Evolutionary conservation across 2,888 invertebrate genomes (phyloP).

Genomic region (Tipula lateralis): DNA sequence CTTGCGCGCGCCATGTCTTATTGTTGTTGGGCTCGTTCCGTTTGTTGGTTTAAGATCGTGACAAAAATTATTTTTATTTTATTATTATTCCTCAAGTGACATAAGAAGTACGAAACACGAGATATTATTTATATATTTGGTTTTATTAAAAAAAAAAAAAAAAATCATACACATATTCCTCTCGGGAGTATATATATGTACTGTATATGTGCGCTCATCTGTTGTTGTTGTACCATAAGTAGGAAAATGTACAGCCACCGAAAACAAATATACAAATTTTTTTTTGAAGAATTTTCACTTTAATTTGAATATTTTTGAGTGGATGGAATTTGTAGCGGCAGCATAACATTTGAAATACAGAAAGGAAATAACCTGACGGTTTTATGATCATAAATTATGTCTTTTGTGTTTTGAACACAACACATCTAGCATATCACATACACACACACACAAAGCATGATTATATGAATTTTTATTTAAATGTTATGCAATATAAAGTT

Average conservation of each 20-base stretch:
- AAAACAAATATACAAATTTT: background rate
- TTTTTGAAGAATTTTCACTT: background rate
- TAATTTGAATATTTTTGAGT: conserved; percentile 6
- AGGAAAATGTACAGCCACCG: background rate
- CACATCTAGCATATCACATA: background rate
- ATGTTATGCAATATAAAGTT: background rate
- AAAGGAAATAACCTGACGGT: conserved; percentile 24
- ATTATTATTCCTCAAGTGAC: conserved; percentile 7
- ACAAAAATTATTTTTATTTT: conserved; percentile 14
- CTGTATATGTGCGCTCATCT: background rate
- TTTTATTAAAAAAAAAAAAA: background rate
- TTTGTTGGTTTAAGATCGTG: background rate
- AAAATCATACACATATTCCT: background rate
- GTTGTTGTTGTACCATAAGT: background rate
- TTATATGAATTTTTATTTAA: background rate
- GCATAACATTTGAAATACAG: background rate
- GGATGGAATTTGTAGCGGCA: background rate
- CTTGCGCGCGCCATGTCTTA: background rate
- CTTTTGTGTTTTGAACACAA: background rate
- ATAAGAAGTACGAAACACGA: background rate
- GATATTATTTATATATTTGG: conserved; percentile 19
- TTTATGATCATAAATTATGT: conserved; percentile 15
- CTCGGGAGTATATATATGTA: background rate
- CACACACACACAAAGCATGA: background rate
- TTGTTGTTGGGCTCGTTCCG: background rate